Percentiles rank a stretch among this genome's conserved stretches.
These are phyloP conservation scores for Brachionus asplanchnoidis DNA, from an alignment of 1,140 invertebrate species.

Conservation along the genomic window DNA sequence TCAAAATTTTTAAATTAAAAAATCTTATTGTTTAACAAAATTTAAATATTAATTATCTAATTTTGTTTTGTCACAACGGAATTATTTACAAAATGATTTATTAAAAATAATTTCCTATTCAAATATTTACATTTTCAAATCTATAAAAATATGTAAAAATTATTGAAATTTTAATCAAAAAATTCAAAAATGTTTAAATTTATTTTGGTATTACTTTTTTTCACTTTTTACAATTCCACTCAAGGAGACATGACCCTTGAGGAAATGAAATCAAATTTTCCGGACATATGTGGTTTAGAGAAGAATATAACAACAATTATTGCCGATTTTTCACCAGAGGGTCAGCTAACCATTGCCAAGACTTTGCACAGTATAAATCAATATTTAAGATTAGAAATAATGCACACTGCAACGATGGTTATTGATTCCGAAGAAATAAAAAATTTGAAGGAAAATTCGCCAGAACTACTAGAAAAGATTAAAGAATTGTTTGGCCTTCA, in stretches of 20 bases:
- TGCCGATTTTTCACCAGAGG: neutral
- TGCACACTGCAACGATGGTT: neutral
- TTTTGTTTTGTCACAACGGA: neutral
- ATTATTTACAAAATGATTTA: neutral
- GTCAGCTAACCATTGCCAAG: neutral
- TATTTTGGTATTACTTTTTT: neutral
- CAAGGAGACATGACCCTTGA: neutral
- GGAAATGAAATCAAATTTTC: neutral
- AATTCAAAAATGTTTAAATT: conserved; percentile 2
- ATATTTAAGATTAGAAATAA: conserved; percentile 3
- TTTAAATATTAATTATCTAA: neutral
- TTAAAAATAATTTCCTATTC: neutral
- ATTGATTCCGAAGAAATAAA: neutral
- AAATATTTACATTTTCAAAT: neutral
- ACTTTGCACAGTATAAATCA: conserved; percentile 2
- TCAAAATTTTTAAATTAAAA: neutral
- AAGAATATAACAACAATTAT: neutral
- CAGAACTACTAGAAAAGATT: neutral
- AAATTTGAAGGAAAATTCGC: neutral
- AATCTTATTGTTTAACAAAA: neutral
- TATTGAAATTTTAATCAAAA: neutral
- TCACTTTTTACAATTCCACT: neutral
- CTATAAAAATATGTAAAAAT: neutral
- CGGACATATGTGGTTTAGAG: conserved; percentile 4
- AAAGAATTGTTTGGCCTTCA: neutral